A percentile compares a stretch with the other conserved stretches of the same genome.
Evolutionary conservation across 1,140 invertebrate species (phyloP).

Genomic region (Nautilus pompilius): DNA sequence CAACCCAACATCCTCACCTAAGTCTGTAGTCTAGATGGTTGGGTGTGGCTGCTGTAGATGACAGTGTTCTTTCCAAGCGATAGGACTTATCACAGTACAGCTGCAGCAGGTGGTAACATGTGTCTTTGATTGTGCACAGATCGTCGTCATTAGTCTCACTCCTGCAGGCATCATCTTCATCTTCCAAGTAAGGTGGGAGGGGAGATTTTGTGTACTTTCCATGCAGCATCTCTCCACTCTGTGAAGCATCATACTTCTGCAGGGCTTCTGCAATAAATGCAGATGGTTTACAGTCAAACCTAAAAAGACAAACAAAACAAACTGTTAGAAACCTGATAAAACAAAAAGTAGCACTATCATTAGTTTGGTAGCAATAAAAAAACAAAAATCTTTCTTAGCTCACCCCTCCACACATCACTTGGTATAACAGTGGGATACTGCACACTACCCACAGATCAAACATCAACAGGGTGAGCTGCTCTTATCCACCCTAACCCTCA

Average conservation of each 20-base stretch:
- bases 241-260: constrained; percentile 67
- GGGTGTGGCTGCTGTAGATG: constrained; percentile 73
- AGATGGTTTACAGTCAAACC: constrained; percentile 67
- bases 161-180: background rate
- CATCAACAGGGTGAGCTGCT: too few species aligned
- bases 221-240: constrained; percentile 20
- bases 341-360: too few species aligned
- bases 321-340: too few species aligned
- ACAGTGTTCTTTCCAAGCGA: constrained; percentile 68
- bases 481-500: too few species aligned
- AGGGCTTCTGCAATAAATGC: constrained; percentile 69
- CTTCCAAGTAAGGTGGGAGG: constrained; percentile 59
- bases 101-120: constrained; percentile 80
- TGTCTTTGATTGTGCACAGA: constrained; percentile 58
- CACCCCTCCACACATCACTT: too few species aligned
- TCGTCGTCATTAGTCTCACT: constrained; percentile 16
- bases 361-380: too few species aligned
- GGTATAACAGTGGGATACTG: too few species aligned
- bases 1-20: constrained; percentile 61
- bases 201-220: constrained; percentile 60
- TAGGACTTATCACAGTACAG: constrained; percentile 64
- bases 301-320: constrained; percentile 22
- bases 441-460: too few species aligned
- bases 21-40: constrained; percentile 81
- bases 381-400: too few species aligned